Evolutionary conservation across 2,888 invertebrate species (phyloP), one percentile per base, ranked within the genome.

Genomic region (Auanema sp.): DNA sequence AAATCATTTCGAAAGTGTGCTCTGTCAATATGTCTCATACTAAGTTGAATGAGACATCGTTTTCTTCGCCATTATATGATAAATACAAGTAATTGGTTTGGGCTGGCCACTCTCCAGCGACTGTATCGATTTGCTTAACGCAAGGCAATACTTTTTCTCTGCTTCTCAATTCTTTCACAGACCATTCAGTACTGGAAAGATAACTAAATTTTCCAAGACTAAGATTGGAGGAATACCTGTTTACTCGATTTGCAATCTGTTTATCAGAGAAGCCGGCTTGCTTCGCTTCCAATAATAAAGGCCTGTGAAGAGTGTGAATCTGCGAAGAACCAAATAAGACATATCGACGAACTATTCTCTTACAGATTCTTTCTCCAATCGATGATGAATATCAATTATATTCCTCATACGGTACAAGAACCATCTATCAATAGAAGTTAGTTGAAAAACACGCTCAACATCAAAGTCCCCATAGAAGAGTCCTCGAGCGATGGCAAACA

Each of bases 101-200:
- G 0, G 97, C 97, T 0, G 98, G 98, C 95, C 96, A 99, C 85
- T 99, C 98, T 0, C 96, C 98, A 44, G 98, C 96, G 4, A 98
- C 96, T 0, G 97, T 98, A 85, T 98, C 97, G 72, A 99, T 97
- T 87, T 95, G 93, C 85, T 97, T 97, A 0, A 97, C 92, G 83
- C 88, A 91, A 0, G 95, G 95, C 0, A 87, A 88, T 21, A 96
- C 90, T 49, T 89, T 76, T 54, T 69, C 69, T n/a, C 68, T 67
- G 58, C 78, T 68, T 14, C 86, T 75, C 3, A 77, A 67, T 44
- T 81, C 78, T 41, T 84, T 75, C 40, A 85, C 78, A 1, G 76
- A 76, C 66, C 81, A 72, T 61, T 85, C 85, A 11, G 81, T 83
- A 60, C 89, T 85, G 64, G 21, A 76, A 71, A 1, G 1, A 10